Conservation (phyloP, 2,797 vertebrate species). For the Sebastes kiyomatsui region DNA sequence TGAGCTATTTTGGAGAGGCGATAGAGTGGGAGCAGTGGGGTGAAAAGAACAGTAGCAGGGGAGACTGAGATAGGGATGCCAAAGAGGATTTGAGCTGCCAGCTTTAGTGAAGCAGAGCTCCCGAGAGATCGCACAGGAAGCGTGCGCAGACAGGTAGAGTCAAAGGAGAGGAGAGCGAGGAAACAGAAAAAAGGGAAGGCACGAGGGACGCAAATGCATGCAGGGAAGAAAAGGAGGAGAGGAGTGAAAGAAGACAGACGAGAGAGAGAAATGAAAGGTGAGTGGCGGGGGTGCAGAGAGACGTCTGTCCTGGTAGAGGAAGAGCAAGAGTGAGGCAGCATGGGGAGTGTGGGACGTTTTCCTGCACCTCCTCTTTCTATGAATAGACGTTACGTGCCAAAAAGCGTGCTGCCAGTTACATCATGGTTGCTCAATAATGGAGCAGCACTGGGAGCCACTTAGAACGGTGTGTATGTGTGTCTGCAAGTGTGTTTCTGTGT, state of each 20-base stretch:
- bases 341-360: conserved; percentile 57
- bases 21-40: conserved; percentile 63
- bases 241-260: neutral
- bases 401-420: conserved; percentile 81
- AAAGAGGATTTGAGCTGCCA: conserved; percentile 66
- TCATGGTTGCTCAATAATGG: conserved; percentile 83
- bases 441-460: conserved; percentile 75
- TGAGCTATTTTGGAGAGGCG: conserved; percentile 60
- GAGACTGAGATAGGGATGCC: conserved; percentile 57
- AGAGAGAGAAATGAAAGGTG: conserved; percentile 42
- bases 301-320: conserved; percentile 33
- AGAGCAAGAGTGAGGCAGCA: conserved; percentile 47
- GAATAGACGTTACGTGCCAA: conserved; percentile 81
- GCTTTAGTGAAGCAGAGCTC: conserved; percentile 61
- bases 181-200: neutral
- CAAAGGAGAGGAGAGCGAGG: conserved; percentile 13
- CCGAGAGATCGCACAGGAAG: conserved; percentile 38
- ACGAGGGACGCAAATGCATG: conserved; percentile 4
- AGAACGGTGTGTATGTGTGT: conserved; percentile 65
- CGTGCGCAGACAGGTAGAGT: conserved; percentile 49
- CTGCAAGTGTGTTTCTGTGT: conserved; percentile 32
- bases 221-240: neutral
- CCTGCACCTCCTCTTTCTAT: conserved; percentile 74
- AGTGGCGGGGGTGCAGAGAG: conserved; percentile 33
- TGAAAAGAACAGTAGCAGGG: conserved; percentile 64